Conservation (phyloP, 2,113 vertebrate species). For the Todiramphus saurophagus region DNA sequence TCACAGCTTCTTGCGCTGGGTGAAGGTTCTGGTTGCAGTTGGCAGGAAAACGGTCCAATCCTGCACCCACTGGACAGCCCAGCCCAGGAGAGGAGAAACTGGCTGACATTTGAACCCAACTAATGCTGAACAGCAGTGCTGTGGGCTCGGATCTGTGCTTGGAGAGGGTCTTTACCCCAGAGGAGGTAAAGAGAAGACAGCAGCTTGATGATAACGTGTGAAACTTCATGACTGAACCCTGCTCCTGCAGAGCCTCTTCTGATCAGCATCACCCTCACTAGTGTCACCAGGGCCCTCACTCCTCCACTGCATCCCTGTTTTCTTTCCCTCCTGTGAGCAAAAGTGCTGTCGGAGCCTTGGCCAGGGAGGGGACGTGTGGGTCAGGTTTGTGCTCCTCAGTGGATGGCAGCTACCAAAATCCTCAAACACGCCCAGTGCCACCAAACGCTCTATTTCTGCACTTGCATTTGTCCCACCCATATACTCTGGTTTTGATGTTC, state of each 20-base stretch:
- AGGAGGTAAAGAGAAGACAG: neutral
- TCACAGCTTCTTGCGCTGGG: neutral
- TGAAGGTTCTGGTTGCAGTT: neutral
- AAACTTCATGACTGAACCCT: rapidly evolving
- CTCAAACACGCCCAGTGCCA: neutral
- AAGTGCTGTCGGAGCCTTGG: too few species aligned
- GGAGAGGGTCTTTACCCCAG: neutral
- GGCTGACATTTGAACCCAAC: neutral
- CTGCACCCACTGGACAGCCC: rapidly evolving
- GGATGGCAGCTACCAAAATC: too few species aligned
- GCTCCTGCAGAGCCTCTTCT: neutral
- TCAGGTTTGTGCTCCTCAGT: too few species aligned
- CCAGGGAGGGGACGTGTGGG: too few species aligned
- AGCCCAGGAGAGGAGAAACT: neutral
- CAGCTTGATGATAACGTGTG: neutral
- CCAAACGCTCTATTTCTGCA: neutral
- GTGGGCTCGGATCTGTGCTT: rapidly evolving
- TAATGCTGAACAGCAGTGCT: neutral
- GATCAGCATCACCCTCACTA: neutral
- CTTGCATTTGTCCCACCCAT: neutral
- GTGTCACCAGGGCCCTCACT: too few species aligned
- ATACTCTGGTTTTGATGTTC: neutral
- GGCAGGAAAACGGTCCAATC: neutral
- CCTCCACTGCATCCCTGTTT: too few species aligned
- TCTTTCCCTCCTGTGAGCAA: too few species aligned